A percentile compares a stretch with the other conserved stretches of the same genome.
These are phyloP conservation scores for Cylloceria caligata DNA, from an alignment of 2,888 invertebrate species.

Conservation along the genomic window DNA sequence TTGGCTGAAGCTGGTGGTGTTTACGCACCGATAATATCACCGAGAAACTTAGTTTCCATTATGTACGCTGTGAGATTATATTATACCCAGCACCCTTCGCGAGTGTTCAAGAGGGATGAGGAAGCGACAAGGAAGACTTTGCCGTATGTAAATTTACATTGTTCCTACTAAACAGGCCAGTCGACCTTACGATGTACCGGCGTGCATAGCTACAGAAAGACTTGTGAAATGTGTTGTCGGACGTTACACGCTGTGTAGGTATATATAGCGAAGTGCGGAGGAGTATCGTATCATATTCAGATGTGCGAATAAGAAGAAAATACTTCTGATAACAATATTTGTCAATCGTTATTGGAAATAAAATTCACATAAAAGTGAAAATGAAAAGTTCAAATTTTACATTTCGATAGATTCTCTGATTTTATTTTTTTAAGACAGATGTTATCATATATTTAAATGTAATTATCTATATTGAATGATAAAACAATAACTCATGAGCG, in stretches of 20 bases:
- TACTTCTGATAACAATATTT: background rate
- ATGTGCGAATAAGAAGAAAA: background rate
- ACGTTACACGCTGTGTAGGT: conserved; percentile 32
- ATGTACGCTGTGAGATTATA: conserved; percentile 62
- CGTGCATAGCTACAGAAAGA: conserved; percentile 39
- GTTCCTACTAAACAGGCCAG: conserved; percentile 59
- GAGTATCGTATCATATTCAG: background rate
- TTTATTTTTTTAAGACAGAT: no score
- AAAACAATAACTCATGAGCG: background rate
- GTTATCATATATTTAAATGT: no score
- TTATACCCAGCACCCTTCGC: conserved; percentile 46
- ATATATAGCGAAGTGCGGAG: background rate
- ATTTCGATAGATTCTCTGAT: no score
- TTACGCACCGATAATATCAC: conserved; percentile 67
- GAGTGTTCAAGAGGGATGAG: conserved; percentile 13
- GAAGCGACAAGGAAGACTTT: conserved; percentile 51
- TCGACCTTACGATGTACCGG: conserved; percentile 3
- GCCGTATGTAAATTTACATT: conserved; percentile 65
- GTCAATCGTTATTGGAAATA: no score
- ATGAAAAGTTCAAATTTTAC: no score
- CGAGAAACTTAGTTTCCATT: conserved; percentile 64
- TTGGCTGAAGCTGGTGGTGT: conserved; percentile 21
- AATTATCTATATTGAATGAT: background rate
- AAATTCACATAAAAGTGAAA: no score
- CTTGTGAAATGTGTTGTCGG: conserved; percentile 47